These are phyloP conservation scores for Zygogramma bicolorata DNA, from an alignment of 2,888 invertebrate species.

Conservation along the genomic window DNA sequence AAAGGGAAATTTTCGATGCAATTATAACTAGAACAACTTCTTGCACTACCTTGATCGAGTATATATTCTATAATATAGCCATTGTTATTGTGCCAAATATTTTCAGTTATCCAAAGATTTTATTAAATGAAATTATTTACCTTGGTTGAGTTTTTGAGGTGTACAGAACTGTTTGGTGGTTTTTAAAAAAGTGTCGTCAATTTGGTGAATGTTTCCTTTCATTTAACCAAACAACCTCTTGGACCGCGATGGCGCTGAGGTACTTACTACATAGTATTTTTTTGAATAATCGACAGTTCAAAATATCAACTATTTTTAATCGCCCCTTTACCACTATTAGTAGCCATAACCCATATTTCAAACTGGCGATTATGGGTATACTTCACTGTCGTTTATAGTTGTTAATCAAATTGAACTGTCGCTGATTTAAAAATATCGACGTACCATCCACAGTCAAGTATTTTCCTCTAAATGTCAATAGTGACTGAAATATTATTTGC, in stretches of 20 bases:
- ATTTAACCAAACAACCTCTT: too few species aligned
- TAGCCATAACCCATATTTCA: too few species aligned
- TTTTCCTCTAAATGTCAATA: background rate
- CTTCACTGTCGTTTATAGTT: too few species aligned
- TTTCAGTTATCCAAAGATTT: slow-evolving; percentile 54
- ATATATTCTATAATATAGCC: slow-evolving; percentile 39
- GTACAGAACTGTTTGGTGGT: background rate
- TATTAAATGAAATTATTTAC: slow-evolving; percentile 35
- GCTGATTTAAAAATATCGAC: too few species aligned
- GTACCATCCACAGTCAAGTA: background rate
- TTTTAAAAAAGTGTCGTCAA: background rate
- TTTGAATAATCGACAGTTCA: too few species aligned
- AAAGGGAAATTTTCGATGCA: background rate
- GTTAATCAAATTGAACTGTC: too few species aligned
- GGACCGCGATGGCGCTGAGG: too few species aligned
- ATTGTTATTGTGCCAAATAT: slow-evolving; percentile 53
- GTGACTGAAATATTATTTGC: background rate
- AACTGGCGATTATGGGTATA: too few species aligned
- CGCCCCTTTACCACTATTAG: too few species aligned
- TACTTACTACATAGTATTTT: too few species aligned
- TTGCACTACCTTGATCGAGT: slow-evolving; percentile 45
- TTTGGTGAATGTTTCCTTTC: background rate
- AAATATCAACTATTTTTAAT: too few species aligned
- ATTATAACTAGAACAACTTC: slow-evolving; percentile 19
- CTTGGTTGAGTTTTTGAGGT: background rate